Conservation (phyloP, 1,140 invertebrate genomes). For the Archegozetes longisetosus region DNA sequence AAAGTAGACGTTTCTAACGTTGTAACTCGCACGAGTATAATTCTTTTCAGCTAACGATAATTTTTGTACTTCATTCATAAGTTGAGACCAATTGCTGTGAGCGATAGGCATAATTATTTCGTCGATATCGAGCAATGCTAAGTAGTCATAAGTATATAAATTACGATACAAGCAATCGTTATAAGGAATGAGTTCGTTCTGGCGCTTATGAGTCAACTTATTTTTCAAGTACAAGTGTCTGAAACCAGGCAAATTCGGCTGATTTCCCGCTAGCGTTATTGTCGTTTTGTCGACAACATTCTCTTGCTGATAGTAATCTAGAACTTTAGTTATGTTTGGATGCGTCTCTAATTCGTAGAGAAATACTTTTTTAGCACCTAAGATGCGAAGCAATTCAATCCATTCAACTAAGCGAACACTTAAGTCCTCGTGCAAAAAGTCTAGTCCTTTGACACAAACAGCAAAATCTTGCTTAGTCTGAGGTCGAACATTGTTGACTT, state of each 20-base stretch:
- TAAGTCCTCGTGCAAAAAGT: slow-evolving; percentile 77
- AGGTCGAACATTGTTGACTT: slow-evolving; percentile 54
- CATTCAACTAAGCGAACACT: slow-evolving; percentile 82
- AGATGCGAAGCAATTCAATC: slow-evolving; percentile 67
- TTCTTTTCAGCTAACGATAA: slow-evolving; percentile 43
- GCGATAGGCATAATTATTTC: slow-evolving; percentile 85
- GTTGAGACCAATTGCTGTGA: slow-evolving; percentile 50
- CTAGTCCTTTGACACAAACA: slow-evolving; percentile 83
- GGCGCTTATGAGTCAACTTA: slow-evolving; percentile 71
- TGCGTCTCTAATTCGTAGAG: slow-evolving; percentile 81
- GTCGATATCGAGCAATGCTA: slow-evolving; percentile 77
- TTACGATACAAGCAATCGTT: slow-evolving; percentile 92
- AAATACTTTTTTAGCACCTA: slow-evolving; percentile 83
- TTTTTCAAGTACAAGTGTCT: slow-evolving; percentile 75
- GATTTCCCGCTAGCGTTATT: slow-evolving; percentile 70
- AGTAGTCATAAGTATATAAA: slow-evolving; percentile 73
- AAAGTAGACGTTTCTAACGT: slow-evolving; percentile 86
- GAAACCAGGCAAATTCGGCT: slow-evolving; percentile 71
- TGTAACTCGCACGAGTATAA: slow-evolving; percentile 63
- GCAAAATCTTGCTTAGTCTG: slow-evolving; percentile 60
- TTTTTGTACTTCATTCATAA: slow-evolving; percentile 51
- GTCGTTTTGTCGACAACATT: slow-evolving; percentile 67
- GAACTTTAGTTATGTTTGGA: slow-evolving; percentile 72
- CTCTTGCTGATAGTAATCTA: slow-evolving; percentile 55
- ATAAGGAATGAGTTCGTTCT: slow-evolving; percentile 89